These are phyloP conservation scores for Copsychus sechellarum DNA, from an alignment of 2,113 vertebrate species.

Conservation along the genomic window DNA sequence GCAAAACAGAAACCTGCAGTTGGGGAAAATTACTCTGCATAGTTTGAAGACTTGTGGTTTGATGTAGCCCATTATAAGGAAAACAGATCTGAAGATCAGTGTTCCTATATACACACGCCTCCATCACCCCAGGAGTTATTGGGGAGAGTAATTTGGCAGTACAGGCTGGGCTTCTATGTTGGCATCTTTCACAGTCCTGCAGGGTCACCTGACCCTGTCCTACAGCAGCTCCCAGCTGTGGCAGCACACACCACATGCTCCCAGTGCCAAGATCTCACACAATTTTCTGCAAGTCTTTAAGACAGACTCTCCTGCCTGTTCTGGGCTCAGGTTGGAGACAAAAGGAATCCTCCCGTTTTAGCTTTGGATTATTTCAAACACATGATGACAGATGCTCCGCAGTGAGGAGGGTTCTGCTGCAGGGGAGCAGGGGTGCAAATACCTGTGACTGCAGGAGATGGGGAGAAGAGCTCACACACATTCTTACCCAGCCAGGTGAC, in stretches of 20 bases:
- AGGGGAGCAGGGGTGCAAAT: not conserved
- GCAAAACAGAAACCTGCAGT: not conserved
- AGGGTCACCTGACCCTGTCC: not conserved
- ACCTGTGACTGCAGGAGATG: not conserved
- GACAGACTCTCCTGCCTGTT: not conserved
- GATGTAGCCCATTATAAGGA: not conserved
- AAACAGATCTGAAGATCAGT: not conserved
- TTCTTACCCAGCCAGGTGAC: not conserved
- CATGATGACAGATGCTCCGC: not conserved
- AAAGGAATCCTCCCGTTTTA: conserved; percentile 2
- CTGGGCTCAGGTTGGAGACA: not conserved
- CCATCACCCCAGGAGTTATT: not conserved
- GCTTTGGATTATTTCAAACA: not conserved
- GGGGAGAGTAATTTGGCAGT: not conserved
- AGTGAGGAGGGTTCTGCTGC: not conserved
- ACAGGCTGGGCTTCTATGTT: not conserved
- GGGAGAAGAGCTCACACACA: not conserved
- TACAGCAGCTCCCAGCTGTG: not conserved
- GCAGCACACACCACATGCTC: not conserved
- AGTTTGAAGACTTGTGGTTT: not conserved
- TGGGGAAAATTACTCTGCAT: not conserved
- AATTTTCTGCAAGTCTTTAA: not conserved
- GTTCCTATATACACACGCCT: not conserved
- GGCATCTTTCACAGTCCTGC: not conserved
- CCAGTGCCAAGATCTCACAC: conserved; percentile 19